Evolutionary conservation across 2,113 vertebrate genomes (phyloP).

Genomic region (Columbina picui): DNA sequence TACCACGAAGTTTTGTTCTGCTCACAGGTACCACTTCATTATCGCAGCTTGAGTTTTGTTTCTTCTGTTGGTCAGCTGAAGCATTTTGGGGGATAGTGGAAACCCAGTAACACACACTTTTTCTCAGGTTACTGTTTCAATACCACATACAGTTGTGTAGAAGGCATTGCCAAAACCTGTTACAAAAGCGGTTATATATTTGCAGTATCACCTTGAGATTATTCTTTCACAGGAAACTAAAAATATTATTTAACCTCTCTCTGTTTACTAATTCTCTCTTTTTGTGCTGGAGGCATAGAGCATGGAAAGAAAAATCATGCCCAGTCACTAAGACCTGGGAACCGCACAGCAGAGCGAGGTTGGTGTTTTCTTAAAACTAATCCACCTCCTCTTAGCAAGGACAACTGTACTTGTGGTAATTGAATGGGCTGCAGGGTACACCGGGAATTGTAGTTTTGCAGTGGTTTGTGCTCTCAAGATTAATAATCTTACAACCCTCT

Average conservation of each 20-base stretch:
- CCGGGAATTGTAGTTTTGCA: constrained; percentile 73
- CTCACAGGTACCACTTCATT: not conserved
- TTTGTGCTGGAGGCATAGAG: not conserved
- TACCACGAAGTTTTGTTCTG: not conserved
- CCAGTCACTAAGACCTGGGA: not conserved
- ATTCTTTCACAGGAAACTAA: constrained; percentile 1
- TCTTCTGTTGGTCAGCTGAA: not conserved
- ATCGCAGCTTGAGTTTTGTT: not conserved
- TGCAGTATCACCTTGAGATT: not conserved
- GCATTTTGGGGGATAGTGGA: not conserved
- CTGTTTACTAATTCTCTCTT: not conserved
- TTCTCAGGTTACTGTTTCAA: not conserved
- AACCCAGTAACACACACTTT: not conserved
- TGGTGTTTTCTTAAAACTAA: constrained; percentile 62
- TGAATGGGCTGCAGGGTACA: constrained; percentile 65
- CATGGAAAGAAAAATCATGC: not conserved
- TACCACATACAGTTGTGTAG: not conserved
- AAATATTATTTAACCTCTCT: not conserved
- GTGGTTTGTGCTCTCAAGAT: constrained; percentile 67
- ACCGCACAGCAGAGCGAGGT: not conserved
- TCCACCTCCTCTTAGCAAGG: constrained; percentile 22
- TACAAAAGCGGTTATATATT: not conserved
- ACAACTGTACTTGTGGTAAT: constrained; percentile 53
- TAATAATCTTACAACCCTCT: constrained; percentile 62
- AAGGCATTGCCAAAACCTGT: not conserved